Base-by-base conservation (phyloP, 2,113 vertebrate species). In the Xenopus borealis region DNA sequence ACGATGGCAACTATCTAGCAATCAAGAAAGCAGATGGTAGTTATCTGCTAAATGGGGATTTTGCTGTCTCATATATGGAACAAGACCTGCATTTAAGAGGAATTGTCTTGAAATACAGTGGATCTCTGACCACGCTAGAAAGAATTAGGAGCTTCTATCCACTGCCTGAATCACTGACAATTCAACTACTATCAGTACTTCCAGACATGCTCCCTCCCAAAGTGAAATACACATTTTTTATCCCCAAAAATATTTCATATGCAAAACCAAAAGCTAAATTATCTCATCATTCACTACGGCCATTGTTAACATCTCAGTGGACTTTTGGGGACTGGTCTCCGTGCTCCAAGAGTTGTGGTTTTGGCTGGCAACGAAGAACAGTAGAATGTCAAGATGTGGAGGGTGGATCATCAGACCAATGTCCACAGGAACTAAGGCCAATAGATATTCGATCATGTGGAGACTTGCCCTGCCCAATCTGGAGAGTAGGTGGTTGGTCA, bases 31-130 rank as follows among this genome's bases (percentile, higher is more conserved):
- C 91, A 0, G 88, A 86, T 0, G 95, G 94, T 19, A 83, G 66
- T 17, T 99, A 96, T 87, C 92, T 98, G 79, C 91, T 99, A 68
- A 98, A 99, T 0, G 97, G 97, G 2, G 95, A 97, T 87, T 93
- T 94, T 66, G 94, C 94, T 11, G 91, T 98, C 72, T 95, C 94
- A 0, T 95, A 93, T 44, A 88, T 95, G 72, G 96, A 99, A 80
- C 94, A 98, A 86, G 94, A 98, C 85, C 93, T 99, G 81, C 89
- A 90, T 7, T 70, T 98, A 1, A 89, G 89, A 5, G 96, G 96
- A 1, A 95, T 95, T 8, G 88, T 97, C 66, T 89, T 99, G 0
- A 94, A 95, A 62, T 99, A 98, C 88, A 98, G 96, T 0, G 97
- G 97, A 65, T 98, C 95, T 62, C 94, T 96, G 71, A 95, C 94